These are phyloP conservation scores for Raja brachyura DNA, from an alignment of 2,113 vertebrate species.

Conservation along the genomic window DNA sequence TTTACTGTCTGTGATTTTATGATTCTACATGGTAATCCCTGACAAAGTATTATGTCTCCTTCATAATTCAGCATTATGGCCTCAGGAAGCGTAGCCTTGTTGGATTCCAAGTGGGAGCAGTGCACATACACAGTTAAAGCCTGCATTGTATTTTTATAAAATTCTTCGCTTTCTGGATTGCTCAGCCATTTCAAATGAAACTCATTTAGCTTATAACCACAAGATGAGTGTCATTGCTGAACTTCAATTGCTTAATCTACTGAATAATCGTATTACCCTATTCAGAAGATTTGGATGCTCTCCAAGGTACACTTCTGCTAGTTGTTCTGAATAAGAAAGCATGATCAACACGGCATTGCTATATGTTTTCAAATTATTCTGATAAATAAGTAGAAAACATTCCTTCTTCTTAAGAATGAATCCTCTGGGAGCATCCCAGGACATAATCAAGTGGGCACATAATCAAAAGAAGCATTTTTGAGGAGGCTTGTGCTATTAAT, in stretches of 20 bases:
- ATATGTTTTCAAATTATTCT: constrained; percentile 11
- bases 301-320: not conserved
- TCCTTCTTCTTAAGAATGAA: not conserved
- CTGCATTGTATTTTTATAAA: too few relatives aligned
- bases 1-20: not conserved
- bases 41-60: not conserved
- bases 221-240: not conserved
- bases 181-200: not conserved
- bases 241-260: not conserved
- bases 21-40: not conserved
- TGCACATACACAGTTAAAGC: not conserved
- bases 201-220: not conserved
- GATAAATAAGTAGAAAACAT: not conserved
- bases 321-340: not conserved
- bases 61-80: not conserved
- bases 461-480: not conserved
- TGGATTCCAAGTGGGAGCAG: not conserved
- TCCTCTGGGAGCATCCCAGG: not conserved
- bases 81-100: not conserved
- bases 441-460: not conserved
- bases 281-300: constrained; percentile 12
- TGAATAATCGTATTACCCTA: not conserved
- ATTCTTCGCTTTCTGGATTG: not conserved
- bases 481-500: not conserved
- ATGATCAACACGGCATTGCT: not conserved